These are phyloP conservation scores for Polypedilum vanderplanki DNA, from an alignment of 1,140 invertebrate genomes.

Conservation along the genomic window DNA sequence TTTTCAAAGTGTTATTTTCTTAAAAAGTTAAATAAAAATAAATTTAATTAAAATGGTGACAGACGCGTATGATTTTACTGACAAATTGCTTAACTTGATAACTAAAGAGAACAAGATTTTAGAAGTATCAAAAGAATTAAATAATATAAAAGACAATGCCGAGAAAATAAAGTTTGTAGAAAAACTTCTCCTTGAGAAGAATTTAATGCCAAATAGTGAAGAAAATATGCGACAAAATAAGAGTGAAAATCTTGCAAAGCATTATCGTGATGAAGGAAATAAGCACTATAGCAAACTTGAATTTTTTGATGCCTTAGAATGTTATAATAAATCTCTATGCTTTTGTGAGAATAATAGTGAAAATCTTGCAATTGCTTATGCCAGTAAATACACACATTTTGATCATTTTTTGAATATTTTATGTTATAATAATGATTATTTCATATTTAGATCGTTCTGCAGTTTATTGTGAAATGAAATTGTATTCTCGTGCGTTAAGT, in stretches of 20 bases:
- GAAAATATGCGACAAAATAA: background rate
- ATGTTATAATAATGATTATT: background rate
- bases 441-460: constrained; percentile 8
- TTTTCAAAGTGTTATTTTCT: too few relatives aligned
- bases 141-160: background rate
- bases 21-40: too few relatives aligned
- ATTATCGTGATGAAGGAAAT: background rate
- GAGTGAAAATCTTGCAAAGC: background rate
- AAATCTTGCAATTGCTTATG: background rate
- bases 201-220: background rate
- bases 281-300: background rate
- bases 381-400: background rate
- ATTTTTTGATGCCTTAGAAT: background rate
- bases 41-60: background rate
- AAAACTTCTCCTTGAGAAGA: background rate
- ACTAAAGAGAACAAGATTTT: background rate
- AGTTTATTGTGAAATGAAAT: constrained; percentile 21
- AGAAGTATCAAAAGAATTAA: background rate
- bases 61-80: background rate
- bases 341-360: constrained; percentile 5
- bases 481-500: background rate
- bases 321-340: constrained; percentile 23
- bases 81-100: background rate
- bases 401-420: background rate
- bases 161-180: background rate